phyloP scores from a whole-genome alignment of 1,140 invertebrate genomes.

The Rhopalosiphum padi region DNA sequence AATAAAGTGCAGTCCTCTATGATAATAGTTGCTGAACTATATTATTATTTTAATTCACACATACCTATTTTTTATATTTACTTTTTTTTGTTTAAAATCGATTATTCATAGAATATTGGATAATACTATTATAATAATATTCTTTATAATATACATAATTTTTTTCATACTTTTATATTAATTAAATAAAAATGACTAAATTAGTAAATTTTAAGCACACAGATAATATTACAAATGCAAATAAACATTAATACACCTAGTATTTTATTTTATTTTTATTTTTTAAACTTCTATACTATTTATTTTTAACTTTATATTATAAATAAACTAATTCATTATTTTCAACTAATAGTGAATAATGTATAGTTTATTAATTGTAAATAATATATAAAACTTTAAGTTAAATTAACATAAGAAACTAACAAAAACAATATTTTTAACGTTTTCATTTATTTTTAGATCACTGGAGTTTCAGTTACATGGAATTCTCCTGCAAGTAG shows the following conservation, averaged over 20 bases:
- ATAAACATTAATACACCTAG: not conserved
- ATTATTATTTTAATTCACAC: too few species aligned
- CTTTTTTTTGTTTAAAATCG: not conserved
- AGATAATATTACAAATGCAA: not conserved
- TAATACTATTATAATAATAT: too few species aligned
- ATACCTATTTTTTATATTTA: not conserved
- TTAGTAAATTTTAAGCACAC: not conserved
- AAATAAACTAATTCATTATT: not conserved
- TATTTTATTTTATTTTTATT: not conserved
- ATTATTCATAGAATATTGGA: not conserved
- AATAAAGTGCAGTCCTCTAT: not conserved
- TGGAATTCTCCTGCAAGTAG: not conserved
- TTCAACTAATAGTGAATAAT: not conserved
- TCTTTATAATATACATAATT: too few species aligned
- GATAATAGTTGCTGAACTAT: not conserved
- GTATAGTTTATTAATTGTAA: not conserved
- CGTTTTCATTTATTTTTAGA: not conserved
- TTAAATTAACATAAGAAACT: not conserved
- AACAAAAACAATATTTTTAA: not conserved
- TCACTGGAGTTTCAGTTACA: not conserved
- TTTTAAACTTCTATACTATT: not conserved
- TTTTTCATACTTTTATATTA: not conserved
- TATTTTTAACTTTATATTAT: not conserved
- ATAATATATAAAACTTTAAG: not conserved
- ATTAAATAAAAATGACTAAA: not conserved